Conservation (phyloP, 1,140 invertebrate genomes). For the Drosophila littoralis region DNA sequence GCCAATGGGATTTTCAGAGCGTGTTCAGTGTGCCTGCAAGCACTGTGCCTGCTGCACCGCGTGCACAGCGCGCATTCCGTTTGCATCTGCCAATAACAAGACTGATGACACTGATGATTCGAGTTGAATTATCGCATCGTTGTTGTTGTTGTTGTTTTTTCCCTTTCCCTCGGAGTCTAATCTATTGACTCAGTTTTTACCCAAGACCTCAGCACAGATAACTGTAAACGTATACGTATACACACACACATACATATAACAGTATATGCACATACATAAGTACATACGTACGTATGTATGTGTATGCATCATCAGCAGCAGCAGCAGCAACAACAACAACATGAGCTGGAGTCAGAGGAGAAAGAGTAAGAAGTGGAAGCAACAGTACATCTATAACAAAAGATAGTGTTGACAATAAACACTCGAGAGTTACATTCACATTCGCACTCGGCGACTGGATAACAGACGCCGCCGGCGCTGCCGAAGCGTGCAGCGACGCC, state of each 20-base stretch:
- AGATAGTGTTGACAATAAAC: slow-evolving; percentile 68
- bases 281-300: background rate
- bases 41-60: slow-evolving; percentile 16
- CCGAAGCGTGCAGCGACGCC: slow-evolving; percentile 13
- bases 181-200: slow-evolving; percentile 16
- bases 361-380: background rate
- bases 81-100: slow-evolving; percentile 44
- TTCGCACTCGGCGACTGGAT: slow-evolving; percentile 46
- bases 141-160: slow-evolving; percentile 3
- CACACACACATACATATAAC: too few relatives aligned
- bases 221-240: background rate
- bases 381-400: slow-evolving; percentile 20
- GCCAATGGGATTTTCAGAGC: background rate
- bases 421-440: slow-evolving; percentile 40
- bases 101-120: slow-evolving; percentile 59
- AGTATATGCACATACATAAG: background rate
- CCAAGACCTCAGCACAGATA: slow-evolving; percentile 3
- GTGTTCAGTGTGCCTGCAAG: background rate
- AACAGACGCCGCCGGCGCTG: slow-evolving; percentile 27
- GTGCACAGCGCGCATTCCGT: background rate
- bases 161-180: slow-evolving; percentile 22
- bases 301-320: background rate
- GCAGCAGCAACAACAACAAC: background rate
- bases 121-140: slow-evolving; percentile 60
- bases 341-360: background rate